These are phyloP conservation scores for Thunnus thynnus DNA, from an alignment of 2,113 vertebrate species.

Conservation along the genomic window DNA sequence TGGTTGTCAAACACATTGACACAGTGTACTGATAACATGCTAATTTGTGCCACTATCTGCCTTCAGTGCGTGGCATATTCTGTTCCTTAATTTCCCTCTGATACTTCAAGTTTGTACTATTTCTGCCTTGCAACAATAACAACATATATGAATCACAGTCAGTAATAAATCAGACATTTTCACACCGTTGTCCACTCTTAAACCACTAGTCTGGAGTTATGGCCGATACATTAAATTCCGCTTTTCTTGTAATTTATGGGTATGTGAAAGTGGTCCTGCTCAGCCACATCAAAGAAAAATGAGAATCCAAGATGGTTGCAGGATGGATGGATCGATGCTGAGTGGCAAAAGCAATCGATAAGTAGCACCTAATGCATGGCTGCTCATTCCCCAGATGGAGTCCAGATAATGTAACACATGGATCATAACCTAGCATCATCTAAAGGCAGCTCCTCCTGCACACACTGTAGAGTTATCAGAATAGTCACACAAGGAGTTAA, in stretches of 20 bases:
- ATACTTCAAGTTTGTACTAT: no score
- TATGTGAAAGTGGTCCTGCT: not conserved
- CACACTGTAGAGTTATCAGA: not conserved
- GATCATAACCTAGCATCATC: conserved; percentile 22
- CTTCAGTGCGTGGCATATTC: no score
- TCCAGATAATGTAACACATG: conserved; percentile 44
- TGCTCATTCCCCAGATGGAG: conserved; percentile 26
- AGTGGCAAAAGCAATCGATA: conserved; percentile 18
- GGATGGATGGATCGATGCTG: not conserved
- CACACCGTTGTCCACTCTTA: not conserved
- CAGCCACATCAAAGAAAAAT: conserved; percentile 5
- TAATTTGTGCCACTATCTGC: no score
- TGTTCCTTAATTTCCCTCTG: no score
- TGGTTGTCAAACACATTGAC: no score
- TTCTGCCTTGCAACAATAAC: no score
- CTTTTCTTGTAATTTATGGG: not conserved
- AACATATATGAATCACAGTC: no score
- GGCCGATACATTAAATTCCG: not conserved
- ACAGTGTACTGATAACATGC: no score
- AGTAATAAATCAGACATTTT: no score
- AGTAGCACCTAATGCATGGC: conserved; percentile 23
- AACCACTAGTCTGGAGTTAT: no score
- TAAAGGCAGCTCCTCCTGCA: conserved; percentile 8
- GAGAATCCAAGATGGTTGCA: conserved; percentile 6
- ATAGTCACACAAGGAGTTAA: not conserved